phyloP scores from a whole-genome alignment of 2,888 invertebrate genomes.

The Troilus luridus region DNA sequence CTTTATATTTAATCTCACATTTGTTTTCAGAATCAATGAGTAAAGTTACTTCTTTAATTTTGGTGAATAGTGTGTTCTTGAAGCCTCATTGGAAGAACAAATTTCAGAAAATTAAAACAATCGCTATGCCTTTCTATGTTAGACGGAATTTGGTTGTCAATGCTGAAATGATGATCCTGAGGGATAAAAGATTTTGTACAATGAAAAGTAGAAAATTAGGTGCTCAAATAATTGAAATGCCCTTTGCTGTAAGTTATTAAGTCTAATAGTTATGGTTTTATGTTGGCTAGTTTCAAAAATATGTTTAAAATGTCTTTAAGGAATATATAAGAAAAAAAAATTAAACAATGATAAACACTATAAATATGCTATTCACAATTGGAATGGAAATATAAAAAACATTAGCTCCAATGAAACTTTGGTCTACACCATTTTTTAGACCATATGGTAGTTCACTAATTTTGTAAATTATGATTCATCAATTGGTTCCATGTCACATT shows the following conservation, averaged over 20 bases:
- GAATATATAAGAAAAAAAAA: no score
- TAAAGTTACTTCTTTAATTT: slow-evolving; percentile 7
- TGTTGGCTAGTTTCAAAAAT: no score
- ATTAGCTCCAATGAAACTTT: no score
- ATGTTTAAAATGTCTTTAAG: no score
- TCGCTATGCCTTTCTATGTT: neutral
- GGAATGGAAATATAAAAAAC: no score
- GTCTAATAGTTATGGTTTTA: neutral
- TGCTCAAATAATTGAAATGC: slow-evolving; percentile 13
- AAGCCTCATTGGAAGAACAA: neutral
- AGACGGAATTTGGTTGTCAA: neutral
- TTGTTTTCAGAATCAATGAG: neutral
- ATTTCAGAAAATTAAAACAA: neutral
- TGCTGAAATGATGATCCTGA: slow-evolving; percentile 5
- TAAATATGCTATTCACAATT: no score
- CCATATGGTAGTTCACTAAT: no score
- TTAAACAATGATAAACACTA: no score
- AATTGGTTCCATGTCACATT: no score
- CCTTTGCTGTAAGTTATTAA: neutral
- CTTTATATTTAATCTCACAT: neutral
- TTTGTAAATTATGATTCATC: no score
- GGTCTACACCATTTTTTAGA: no score
- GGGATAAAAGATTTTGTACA: neutral
- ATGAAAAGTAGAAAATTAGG: slow-evolving; percentile 3
- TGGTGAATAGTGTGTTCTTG: neutral